These are phyloP conservation scores for Trididemnum miniatum DNA, from an alignment of 23 tunicate genomes.

Conservation along the genomic window DNA sequence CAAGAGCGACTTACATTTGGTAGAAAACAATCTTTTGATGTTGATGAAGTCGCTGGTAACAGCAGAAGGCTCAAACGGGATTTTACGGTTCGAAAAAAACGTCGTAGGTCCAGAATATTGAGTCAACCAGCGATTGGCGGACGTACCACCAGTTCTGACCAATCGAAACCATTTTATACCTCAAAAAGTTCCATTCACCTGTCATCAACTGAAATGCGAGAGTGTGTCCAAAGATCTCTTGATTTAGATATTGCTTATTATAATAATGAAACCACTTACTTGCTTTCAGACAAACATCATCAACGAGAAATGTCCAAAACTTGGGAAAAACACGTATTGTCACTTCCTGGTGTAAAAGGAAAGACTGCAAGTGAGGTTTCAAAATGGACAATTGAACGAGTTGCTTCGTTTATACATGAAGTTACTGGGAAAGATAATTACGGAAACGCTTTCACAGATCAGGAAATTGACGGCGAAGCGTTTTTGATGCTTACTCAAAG, in stretches of 20 bases:
- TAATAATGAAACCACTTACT: not conserved
- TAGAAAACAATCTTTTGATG: not conserved
- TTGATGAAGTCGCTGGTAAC: not conserved
- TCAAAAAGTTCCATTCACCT: not conserved
- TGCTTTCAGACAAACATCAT: not conserved
- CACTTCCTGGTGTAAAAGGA: conserved; percentile 42
- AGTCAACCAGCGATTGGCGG: not conserved
- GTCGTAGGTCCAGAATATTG: not conserved
- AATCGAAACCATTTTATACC: not conserved
- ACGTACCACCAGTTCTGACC: no score
- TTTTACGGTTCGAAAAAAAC: not conserved
- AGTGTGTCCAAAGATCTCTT: not conserved
- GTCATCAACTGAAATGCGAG: not conserved
- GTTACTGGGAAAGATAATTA: conserved; percentile 62
- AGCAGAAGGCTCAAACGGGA: not conserved
- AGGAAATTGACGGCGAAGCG: conserved; percentile 87
- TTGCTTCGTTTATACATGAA: conserved; percentile 42
- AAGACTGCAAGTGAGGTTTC: conserved; percentile 29
- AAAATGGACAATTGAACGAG: conserved; percentile 45
- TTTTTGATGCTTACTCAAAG: conserved; percentile 63
- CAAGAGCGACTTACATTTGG: conserved; percentile 8
- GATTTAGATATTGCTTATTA: no score
- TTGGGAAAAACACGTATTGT: conserved; percentile 24
- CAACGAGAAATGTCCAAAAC: not conserved
- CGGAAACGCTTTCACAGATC: conserved; percentile 29